Evolutionary conservation across 2,113 vertebrate genomes (phyloP), one percentile per base, ranked within the genome.

Genomic region (Solea senegalensis): DNA sequence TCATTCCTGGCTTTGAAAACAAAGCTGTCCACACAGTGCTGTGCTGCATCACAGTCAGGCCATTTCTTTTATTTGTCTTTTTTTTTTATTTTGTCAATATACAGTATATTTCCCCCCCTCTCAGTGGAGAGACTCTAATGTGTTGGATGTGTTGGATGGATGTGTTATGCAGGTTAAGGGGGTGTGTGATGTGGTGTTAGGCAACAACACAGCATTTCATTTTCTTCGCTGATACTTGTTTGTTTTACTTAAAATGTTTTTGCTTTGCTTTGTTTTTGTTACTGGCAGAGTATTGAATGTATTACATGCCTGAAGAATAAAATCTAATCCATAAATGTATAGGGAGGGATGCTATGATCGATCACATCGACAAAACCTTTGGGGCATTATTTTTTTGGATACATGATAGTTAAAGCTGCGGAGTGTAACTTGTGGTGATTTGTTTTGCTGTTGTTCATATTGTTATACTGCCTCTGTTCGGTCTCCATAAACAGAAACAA

Each of bases 1-100:
- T 14, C 49, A 70, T 40, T 14, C 59, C 56, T 72, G 63, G 51
- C 62, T 81, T 69, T 65, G 12, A 61, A 80, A 79, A 75, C 63
- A 80, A 69, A 79, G 53, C 59, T 68, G 64, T 61, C 16, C 59
- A 43, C 65, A 49, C 65, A 58, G 59, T 34, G 27, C 40, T 63
- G 41, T 7, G 2, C 55, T 64, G 48, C 41, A 28, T 21, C 27
- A n/a, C 52, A 56, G 34, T 53, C 63, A 67, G 49, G 79, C 68
- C 48, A 55, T 66, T 80, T 56, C 61, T 52, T 21, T 21, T 26
- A 26, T 6, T 34, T 34, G 21, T 21, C 44, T 49, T 58, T 48
- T 7, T 7, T 50, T 61, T 48, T 16, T 63, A 72, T 34, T 51
- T 57, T 5, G 45, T 48, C 12, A 21, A 21, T 21, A 21, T 1